Evolutionary conservation across 2,113 vertebrate genomes (phyloP).

Genomic region (Sialia sialis): DNA sequence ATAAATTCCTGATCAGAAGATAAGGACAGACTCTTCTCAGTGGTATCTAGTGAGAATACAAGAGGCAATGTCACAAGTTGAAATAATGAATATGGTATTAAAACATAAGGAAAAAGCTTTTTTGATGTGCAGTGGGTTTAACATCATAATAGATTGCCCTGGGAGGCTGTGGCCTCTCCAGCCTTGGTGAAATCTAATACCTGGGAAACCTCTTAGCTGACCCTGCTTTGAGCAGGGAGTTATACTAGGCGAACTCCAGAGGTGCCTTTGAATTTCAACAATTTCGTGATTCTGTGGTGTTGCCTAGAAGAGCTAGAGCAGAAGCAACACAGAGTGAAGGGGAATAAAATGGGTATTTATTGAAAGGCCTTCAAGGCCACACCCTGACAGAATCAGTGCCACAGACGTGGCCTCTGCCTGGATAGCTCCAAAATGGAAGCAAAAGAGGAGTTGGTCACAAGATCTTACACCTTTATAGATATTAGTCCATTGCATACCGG

Average conservation of each 20-base stretch:
- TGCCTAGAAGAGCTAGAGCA: too few species aligned
- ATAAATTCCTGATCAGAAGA: neutral
- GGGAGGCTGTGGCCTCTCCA: neutral
- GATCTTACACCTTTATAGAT: too few species aligned
- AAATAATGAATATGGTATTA: neutral
- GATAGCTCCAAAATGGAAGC: too few species aligned
- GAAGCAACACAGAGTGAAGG: too few species aligned
- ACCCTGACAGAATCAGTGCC: too few species aligned
- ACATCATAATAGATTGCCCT: neutral
- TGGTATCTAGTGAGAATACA: neutral
- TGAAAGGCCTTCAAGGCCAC: too few species aligned
- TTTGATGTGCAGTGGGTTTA: neutral
- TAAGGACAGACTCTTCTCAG: neutral
- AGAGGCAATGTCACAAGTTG: accelerated
- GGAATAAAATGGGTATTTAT: too few species aligned
- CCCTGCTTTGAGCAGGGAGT: neutral
- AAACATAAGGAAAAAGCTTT: neutral
- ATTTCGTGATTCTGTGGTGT: neutral
- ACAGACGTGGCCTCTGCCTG: too few species aligned
- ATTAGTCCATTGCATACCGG: too few species aligned
- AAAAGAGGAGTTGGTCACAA: too few species aligned
- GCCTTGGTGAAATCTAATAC: neutral
- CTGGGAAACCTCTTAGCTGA: neutral
- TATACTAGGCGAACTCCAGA: neutral
- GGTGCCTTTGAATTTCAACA: neutral